These are phyloP conservation scores for Pelosia muscerda DNA, from an alignment of 2,888 invertebrate species.

Conservation along the genomic window DNA sequence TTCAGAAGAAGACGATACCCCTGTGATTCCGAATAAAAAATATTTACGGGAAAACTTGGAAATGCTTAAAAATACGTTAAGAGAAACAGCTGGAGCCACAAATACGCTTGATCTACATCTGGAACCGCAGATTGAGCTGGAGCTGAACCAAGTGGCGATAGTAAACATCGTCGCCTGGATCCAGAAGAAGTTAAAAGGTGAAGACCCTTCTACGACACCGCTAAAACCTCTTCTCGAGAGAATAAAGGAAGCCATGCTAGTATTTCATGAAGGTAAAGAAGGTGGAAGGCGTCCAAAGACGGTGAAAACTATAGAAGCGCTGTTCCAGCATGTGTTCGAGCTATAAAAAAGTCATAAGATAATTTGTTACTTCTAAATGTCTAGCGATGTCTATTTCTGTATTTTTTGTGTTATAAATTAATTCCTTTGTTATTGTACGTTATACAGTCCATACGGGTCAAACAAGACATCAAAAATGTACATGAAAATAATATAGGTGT, in stretches of 20 bases:
- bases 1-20: not conserved
- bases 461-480: not conserved
- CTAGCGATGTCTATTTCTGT: not conserved
- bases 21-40: not conserved
- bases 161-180: conserved; percentile 5
- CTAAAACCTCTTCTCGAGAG: conserved; percentile 5
- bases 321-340: not conserved
- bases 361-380: not conserved
- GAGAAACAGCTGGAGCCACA: not conserved
- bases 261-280: conserved; percentile 1
- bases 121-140: conserved; percentile 1
- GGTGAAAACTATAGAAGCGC: not conserved
- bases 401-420: not conserved
- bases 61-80: not conserved
- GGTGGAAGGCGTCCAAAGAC: conserved; percentile 1
- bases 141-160: conserved; percentile 1
- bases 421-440: not conserved
- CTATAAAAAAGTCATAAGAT: not conserved
- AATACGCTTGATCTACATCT: not conserved
- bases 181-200: not conserved
- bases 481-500: not conserved
- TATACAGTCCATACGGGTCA: not conserved
- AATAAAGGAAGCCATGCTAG: conserved; percentile 11
- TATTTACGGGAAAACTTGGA: not conserved
- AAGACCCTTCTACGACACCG: not conserved